Conservation (phyloP, 2,888 invertebrate species). For the Germaria angustata region DNA sequence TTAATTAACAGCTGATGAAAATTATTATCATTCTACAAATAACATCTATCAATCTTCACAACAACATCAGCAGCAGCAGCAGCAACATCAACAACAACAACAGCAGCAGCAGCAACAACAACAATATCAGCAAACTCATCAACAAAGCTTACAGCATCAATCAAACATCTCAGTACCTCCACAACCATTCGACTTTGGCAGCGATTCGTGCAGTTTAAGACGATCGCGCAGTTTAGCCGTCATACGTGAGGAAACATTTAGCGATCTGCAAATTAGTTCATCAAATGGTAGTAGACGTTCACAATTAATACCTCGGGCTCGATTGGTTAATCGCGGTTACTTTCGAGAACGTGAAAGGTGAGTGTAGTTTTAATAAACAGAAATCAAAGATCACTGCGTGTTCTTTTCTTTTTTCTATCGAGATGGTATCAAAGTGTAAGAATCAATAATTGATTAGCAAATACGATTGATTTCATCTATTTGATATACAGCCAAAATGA, state of each 20-base stretch:
- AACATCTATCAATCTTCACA: conserved; percentile 67
- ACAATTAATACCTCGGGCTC: conserved; percentile 90
- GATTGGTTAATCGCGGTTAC: conserved; percentile 87
- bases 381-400: too few relatives aligned
- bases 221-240: conserved; percentile 87
- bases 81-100: conserved; percentile 50
- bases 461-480: not conserved
- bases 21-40: conserved; percentile 71
- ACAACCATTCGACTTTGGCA: conserved; percentile 75
- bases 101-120: conserved; percentile 49
- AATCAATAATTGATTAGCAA: not conserved
- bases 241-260: conserved; percentile 88
- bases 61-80: conserved; percentile 54
- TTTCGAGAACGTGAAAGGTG: conserved; percentile 88
- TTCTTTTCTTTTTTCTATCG: not conserved
- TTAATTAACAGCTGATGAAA: conserved; percentile 70
- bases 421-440: not conserved
- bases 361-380: conserved; percentile 57
- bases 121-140: conserved; percentile 11
- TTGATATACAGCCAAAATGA: not conserved
- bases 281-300: conserved; percentile 85
- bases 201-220: conserved; percentile 82
- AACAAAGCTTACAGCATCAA: conserved; percentile 48
- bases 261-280: conserved; percentile 84
- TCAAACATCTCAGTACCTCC: conserved; percentile 56